Evolutionary conservation across 2,888 invertebrate species (phyloP).

Genomic region (Scrobipalpa costella): DNA sequence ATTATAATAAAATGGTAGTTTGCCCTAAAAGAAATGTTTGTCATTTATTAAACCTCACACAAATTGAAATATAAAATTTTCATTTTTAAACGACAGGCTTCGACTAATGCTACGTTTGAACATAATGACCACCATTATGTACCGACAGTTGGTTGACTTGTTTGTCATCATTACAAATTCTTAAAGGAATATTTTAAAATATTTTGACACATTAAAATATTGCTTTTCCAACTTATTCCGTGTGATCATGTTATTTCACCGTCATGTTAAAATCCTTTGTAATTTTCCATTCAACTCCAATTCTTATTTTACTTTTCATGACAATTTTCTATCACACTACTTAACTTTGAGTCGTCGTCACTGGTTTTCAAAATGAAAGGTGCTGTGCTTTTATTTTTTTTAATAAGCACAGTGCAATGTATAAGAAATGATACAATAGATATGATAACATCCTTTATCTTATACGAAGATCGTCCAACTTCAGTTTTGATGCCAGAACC

Average conservation of each 20-base stretch:
- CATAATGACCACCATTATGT: too few relatives aligned
- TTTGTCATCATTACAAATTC: too few relatives aligned
- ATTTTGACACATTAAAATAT: not conserved
- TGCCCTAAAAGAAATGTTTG: too few relatives aligned
- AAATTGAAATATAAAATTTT: too few relatives aligned
- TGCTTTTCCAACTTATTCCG: not conserved
- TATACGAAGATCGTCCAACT: constrained; percentile 50
- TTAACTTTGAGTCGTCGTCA: not conserved
- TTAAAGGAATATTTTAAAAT: too few relatives aligned
- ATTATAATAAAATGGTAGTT: too few relatives aligned
- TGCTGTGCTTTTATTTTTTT: not conserved
- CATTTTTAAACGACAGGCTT: too few relatives aligned
- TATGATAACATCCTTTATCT: constrained; percentile 50
- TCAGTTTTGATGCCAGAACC: constrained; percentile 53
- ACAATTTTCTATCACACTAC: not conserved
- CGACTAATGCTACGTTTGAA: too few relatives aligned
- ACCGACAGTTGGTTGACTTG: too few relatives aligned
- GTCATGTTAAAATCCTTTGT: constrained; percentile 32
- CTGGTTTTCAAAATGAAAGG: not conserved
- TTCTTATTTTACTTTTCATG: not conserved
- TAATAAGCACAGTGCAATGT: not conserved
- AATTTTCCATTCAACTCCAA: not conserved
- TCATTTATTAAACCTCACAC: too few relatives aligned
- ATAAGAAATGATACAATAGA: constrained; percentile 8
- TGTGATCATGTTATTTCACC: not conserved